These are phyloP conservation scores for Nasonia giraulti DNA, from an alignment of 1,140 invertebrate genomes.

Conservation along the genomic window DNA sequence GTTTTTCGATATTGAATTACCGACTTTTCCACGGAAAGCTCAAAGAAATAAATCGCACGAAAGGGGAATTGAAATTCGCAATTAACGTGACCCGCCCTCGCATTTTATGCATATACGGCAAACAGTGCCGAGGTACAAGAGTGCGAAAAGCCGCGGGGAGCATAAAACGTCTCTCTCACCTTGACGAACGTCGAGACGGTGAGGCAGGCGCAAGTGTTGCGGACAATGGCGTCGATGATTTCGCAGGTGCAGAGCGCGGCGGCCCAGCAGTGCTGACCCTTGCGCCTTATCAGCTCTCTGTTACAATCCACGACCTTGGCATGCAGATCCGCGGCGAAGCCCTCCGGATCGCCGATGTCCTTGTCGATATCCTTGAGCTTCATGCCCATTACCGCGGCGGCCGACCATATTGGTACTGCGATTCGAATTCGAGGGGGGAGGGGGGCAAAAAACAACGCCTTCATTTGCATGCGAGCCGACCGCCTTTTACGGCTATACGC, in stretches of 20 bases:
- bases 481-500: not conserved
- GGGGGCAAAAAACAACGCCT: not conserved
- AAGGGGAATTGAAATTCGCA: too few species aligned
- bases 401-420: conserved; percentile 76
- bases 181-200: conserved; percentile 77
- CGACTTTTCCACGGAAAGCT: too few species aligned
- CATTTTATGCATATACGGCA: too few species aligned
- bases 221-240: conserved; percentile 75
- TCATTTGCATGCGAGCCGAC: not conserved
- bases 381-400: conserved; percentile 78
- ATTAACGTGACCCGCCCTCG: too few species aligned
- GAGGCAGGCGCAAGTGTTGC: conserved; percentile 75
- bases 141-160: not conserved
- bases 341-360: conserved; percentile 76
- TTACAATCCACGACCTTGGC: conserved; percentile 76
- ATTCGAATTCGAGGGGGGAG: not conserved
- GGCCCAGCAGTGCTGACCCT: conserved; percentile 76
- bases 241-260: conserved; percentile 75
- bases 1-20: too few species aligned
- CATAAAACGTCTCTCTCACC: conserved; percentile 61
- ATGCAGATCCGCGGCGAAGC: conserved; percentile 75
- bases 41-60: too few species aligned
- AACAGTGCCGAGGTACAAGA: too few species aligned
- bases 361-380: conserved; percentile 75
- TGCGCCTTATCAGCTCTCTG: conserved; percentile 74